These are phyloP conservation scores for Ips typographus DNA, from an alignment of 1,140 invertebrate species.

Conservation along the genomic window DNA sequence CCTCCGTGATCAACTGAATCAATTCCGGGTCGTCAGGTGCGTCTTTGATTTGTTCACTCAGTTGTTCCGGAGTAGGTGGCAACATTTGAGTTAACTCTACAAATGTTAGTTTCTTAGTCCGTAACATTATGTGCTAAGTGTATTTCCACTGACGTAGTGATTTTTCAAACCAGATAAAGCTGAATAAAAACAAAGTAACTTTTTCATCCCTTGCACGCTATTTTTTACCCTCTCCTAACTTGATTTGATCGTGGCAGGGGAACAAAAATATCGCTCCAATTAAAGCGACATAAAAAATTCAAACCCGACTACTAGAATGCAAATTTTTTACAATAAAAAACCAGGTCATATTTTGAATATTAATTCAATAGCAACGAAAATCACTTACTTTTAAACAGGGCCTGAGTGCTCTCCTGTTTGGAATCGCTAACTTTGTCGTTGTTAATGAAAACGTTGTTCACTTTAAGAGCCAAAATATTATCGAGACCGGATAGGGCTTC, in stretches of 20 bases:
- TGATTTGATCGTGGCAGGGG: neutral
- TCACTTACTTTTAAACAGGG: constrained; percentile 49
- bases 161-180: neutral
- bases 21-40: constrained; percentile 43
- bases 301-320: too few relatives aligned
- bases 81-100: constrained; percentile 46
- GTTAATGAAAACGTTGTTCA: constrained; percentile 43
- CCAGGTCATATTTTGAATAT: too few relatives aligned
- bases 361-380: neutral
- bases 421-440: constrained; percentile 41
- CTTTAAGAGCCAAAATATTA: constrained; percentile 41
- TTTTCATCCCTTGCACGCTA: neutral
- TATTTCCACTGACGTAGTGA: neutral
- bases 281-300: too few relatives aligned
- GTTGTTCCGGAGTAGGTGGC: constrained; percentile 39
- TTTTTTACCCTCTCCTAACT: neutral
- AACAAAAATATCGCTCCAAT: neutral
- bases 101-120: constrained; percentile 5
- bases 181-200: neutral
- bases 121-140: neutral
- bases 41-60: constrained; percentile 34
- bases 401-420: constrained; percentile 43
- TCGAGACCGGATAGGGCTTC: constrained; percentile 43
- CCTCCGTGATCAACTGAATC: constrained; percentile 45
- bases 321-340: too few relatives aligned